Percentiles rank a stretch among this genome's conserved stretches.
phyloP scores from a whole-genome alignment of 2,113 vertebrate species.

The Chitala chitala region DNA sequence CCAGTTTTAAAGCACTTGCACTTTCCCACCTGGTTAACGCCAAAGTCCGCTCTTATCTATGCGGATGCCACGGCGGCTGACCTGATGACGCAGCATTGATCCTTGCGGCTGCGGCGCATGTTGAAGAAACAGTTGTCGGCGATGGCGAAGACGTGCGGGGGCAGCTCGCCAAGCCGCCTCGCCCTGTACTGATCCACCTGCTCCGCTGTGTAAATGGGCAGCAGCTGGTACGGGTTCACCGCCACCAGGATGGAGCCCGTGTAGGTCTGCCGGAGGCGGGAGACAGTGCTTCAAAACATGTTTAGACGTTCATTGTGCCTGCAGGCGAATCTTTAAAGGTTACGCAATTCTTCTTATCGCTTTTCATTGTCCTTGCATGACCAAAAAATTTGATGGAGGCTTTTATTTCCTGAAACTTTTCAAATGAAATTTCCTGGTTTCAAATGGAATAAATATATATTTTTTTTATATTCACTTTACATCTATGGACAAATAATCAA shows the following conservation, averaged over 20 bases:
- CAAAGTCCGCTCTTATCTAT: no score
- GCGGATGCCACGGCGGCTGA: slow-evolving; percentile 37
- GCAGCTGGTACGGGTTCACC: slow-evolving; percentile 89
- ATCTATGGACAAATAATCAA: no score
- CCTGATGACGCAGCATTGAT: slow-evolving; percentile 96
- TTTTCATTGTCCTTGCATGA: no score
- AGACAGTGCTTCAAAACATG: background rate
- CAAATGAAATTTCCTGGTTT: no score
- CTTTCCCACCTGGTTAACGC: no score
- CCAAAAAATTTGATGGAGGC: background rate
- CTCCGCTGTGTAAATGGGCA: slow-evolving; percentile 84
- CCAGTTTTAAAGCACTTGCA: no score
- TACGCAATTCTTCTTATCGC: no score
- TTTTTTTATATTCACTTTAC: no score
- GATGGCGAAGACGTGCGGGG: slow-evolving; percentile 88
- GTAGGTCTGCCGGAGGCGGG: slow-evolving; percentile 70
- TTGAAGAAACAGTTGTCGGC: slow-evolving; percentile 93
- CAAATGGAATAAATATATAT: no score
- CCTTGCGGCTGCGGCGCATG: slow-evolving; percentile 75
- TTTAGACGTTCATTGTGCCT: no score
- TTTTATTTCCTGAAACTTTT: background rate
- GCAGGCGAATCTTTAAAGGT: no score
- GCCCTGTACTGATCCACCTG: slow-evolving; percentile 80
- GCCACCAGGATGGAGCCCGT: slow-evolving; percentile 93
- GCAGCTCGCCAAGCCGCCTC: slow-evolving; percentile 77